These are phyloP conservation scores for Liasis olivaceus DNA, from an alignment of 2,797 vertebrate species.

Conservation along the genomic window DNA sequence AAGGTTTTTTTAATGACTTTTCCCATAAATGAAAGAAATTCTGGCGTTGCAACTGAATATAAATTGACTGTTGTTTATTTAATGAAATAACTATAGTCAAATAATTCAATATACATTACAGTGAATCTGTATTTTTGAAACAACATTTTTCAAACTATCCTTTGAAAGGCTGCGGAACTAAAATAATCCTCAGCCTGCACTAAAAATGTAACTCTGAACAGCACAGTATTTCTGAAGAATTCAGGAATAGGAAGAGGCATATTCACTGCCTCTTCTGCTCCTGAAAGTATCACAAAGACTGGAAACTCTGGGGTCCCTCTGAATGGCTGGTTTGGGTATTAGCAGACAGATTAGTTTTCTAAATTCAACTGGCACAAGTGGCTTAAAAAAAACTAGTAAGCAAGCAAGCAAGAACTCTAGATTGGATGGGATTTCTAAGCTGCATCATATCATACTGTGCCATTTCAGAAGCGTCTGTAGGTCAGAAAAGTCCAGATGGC, in stretches of 20 bases:
- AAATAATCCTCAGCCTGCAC: neutral
- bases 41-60: neutral
- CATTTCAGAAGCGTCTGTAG: neutral
- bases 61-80: neutral
- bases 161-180: neutral
- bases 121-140: neutral
- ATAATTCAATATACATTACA: neutral
- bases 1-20: neutral
- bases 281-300: neutral
- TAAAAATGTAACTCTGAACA: neutral
- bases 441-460: neutral
- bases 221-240: neutral
- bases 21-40: neutral
- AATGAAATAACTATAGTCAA: neutral
- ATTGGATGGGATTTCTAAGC: neutral
- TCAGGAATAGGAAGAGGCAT: neutral
- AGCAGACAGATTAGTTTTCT: neutral
- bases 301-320: neutral
- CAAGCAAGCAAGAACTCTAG: neutral
- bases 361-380: neutral
- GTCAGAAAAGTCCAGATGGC: neutral
- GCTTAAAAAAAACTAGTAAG: neutral
- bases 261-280: neutral
- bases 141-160: neutral
- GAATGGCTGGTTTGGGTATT: neutral